Evolutionary conservation across 2,888 invertebrate species (phyloP), one percentile per base, ranked within the genome.

Genomic region (Tinea pellionella): DNA sequence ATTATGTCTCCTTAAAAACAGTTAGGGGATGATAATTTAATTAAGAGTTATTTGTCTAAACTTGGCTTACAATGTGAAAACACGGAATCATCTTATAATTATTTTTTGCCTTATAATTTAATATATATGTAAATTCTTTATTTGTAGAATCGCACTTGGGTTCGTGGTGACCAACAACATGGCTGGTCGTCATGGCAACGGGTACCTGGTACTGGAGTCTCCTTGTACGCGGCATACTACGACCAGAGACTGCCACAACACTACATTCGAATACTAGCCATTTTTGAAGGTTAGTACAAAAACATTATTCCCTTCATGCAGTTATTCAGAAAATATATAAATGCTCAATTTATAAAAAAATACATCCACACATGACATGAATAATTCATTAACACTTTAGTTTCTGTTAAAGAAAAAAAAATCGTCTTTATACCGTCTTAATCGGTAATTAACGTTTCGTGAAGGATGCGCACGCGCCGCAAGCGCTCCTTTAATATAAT

Each of bases 181-280:
- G 60, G 56, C n/a, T 57, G 57, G 30, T 47, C 30, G 47, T 47
- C 43, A 47, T 89, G 89, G 89, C 86, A 86, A 63, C 69, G 62
- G 0, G 86, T 88, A 13, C 65, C 70, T 7, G 81, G 81, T 12
- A 80, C 84, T 2, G 73, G 74, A 9, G 79, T 89, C 15, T 86
- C 87, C 1, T 68, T 89, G 24, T 89, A 86, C 69, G 79, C 88
- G 0, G 89, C 89, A 2, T 89, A 88, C 67, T 89, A 89, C 67
- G 90, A 90, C 68, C 78, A 83, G 19, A 77, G 90, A 13, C 67
- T 70, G 0, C 64, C 80, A 13, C 85, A 81, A 64, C 80, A 74
- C 61, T 87, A 83, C 63, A 70, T 84, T 30, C 73, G 86, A 63
- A 82, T 81, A 64, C 77, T 80, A 47, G 85, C 80, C 57, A 75